Conservation (phyloP, 2,888 invertebrate genomes). For the Scaptomyza tumidula region DNA sequence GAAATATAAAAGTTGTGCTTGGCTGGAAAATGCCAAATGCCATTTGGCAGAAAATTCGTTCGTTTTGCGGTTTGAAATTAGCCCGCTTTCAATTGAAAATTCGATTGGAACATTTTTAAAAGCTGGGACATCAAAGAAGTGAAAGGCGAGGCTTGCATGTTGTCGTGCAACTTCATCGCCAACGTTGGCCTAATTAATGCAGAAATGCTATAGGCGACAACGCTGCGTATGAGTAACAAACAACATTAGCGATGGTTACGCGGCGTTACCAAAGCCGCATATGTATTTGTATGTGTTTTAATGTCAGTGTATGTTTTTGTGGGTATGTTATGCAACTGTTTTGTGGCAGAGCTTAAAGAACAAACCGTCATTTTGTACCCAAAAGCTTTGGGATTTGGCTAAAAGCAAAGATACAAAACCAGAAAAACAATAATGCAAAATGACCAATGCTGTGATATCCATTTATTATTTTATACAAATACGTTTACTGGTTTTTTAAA, state of each 20-base stretch:
- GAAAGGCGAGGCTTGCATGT: conserved; percentile 39
- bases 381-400: conserved; percentile 57
- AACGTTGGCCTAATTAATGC: conserved; percentile 68
- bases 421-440: conserved; percentile 11
- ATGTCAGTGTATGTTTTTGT: background rate
- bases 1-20: conserved; percentile 6
- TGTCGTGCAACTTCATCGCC: conserved; percentile 48
- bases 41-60: conserved; percentile 46
- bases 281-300: background rate
- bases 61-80: conserved; percentile 55
- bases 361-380: conserved; percentile 48
- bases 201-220: conserved; percentile 48
- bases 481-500: no score
- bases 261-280: conserved; percentile 24
- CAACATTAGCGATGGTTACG: conserved; percentile 17
- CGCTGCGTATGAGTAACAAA: conserved; percentile 67
- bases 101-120: conserved; percentile 64
- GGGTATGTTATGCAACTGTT: conserved; percentile 15
- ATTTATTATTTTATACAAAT: no score
- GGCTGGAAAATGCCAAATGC: background rate
- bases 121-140: conserved; percentile 22
- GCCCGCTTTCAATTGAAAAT: conserved; percentile 67
- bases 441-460: background rate
- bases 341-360: conserved; percentile 25
- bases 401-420: conserved; percentile 24